Base-by-base conservation (phyloP, 2,113 vertebrate genomes). In the Salvelinus alpinus region DNA sequence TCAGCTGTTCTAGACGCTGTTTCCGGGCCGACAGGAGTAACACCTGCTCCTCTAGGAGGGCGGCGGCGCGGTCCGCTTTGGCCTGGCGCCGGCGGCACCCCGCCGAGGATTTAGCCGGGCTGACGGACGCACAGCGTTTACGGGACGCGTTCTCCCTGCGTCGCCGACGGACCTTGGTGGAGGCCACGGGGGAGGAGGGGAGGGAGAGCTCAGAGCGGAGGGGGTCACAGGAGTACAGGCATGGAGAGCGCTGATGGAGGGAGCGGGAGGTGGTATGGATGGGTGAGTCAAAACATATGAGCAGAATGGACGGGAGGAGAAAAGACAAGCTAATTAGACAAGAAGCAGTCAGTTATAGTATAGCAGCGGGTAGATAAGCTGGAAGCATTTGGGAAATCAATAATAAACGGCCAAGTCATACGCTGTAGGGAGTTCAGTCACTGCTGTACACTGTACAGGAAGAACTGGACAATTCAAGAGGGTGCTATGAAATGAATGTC, bases 251-350 rank as follows among this genome's bases (percentile, higher is more conserved):
- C 92, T 91, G 91, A 91, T 82, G 85, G 81, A 86, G 84, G 87
- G 29, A 24, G 48, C 70, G 74, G 71, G 72, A 76, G 75, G 70
- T 20, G 90, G 87, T 81, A 86, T 82, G 88, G 81, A 84, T 83
- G 69, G 69, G 4, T 0, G 29, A 31, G 81, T 78, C 84, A 82
- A 80, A 72, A 88, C 79, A 78, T 80, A 93, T 88, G 91, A 86
- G 84, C 83, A 88, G 90, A 90, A 94, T 89, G 78, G 29, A 31
- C 4, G 4, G 29, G 29, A 31, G 95, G 95, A 97, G 95, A 96
- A 96, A 90, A 95, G 95, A 96, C 95, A 95, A 93, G 92, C 92
- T 90, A 88, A 96, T 98, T 98, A 98, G 82, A 89, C 88, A 87
- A 84, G 75, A 88, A 86, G 87, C 87, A 84, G 78, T 85, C 59